These are phyloP conservation scores for Halichondria panicea DNA, from an alignment of 37 sponge, comb jelly and placozoan genomes.

Conservation along the genomic window DNA sequence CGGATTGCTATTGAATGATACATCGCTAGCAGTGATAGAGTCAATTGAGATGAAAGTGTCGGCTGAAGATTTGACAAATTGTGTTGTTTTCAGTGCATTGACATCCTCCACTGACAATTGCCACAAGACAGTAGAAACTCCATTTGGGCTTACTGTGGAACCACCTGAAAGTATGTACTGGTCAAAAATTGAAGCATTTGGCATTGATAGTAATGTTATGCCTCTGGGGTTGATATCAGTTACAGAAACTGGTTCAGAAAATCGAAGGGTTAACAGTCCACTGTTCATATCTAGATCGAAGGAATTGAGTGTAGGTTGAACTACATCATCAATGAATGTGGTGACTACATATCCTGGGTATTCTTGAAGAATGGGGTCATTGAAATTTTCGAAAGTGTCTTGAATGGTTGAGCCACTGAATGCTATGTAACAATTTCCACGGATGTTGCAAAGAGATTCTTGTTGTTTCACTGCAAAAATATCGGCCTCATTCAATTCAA, in stretches of 20 bases:
- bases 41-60: constrained; percentile 72
- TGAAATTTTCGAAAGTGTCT: constrained; percentile 70
- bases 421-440: constrained; percentile 75
- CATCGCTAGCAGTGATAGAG: constrained; percentile 60
- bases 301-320: constrained; percentile 37
- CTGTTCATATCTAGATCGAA: constrained; percentile 85
- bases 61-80: constrained; percentile 29
- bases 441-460: constrained; percentile 65
- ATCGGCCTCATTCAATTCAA: constrained; percentile 45
- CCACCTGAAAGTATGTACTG: constrained; percentile 58
- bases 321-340: constrained; percentile 57
- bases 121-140: constrained; percentile 44
- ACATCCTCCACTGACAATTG: constrained; percentile 39
- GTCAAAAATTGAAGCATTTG: constrained; percentile 57
- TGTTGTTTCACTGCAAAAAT: constrained; percentile 60
- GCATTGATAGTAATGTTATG: constrained; percentile 59
- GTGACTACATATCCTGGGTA: constrained; percentile 71
- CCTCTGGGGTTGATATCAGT: constrained; percentile 40
- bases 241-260: constrained; percentile 80
- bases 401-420: constrained; percentile 35
- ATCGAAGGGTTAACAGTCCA: constrained; percentile 71
- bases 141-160: constrained; percentile 47
- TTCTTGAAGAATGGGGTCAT: constrained; percentile 47
- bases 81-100: constrained; percentile 69
- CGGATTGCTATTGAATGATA: constrained; percentile 39